Percentiles rank a stretch among this genome's conserved stretches.
These are phyloP conservation scores for Catharus fuscescens DNA, from an alignment of 2,113 vertebrate genomes.

Conservation along the genomic window DNA sequence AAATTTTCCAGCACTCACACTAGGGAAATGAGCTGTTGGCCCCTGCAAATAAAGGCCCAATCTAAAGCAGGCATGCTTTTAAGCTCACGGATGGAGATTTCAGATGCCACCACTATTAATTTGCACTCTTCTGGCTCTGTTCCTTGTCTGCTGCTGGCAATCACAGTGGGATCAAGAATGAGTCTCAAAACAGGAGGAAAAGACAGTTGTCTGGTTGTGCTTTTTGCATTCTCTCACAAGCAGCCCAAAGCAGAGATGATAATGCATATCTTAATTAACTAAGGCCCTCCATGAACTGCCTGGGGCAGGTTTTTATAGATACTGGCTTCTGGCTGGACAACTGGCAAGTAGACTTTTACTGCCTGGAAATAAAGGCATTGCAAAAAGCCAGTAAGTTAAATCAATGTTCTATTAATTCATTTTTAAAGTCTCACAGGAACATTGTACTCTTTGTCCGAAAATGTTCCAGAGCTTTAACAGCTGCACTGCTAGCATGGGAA, in stretches of 20 bases:
- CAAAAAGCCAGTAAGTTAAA: constrained; percentile 47
- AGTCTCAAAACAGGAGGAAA: constrained; percentile 38
- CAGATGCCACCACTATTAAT: constrained; percentile 42
- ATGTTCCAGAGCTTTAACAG: constrained; percentile 35
- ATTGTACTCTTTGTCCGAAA: constrained; percentile 20
- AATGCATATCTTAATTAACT: constrained; percentile 56
- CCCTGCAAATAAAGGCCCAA: background rate
- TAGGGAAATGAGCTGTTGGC: background rate
- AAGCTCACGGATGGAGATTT: constrained; percentile 17
- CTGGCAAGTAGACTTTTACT: constrained; percentile 36
- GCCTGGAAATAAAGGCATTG: constrained; percentile 53
- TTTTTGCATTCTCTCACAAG: constrained; percentile 46
- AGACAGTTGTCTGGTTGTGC: constrained; percentile 57
- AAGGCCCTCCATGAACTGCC: constrained; percentile 8
- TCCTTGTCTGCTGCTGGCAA: constrained; percentile 54
- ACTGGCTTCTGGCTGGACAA: constrained; percentile 51
- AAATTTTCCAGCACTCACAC: background rate
- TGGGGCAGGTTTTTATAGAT: background rate
- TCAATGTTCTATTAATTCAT: constrained; percentile 56
- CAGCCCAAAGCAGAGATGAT: constrained; percentile 11
- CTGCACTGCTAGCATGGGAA: background rate
- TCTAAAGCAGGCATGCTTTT: constrained; percentile 7
- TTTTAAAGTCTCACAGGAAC: constrained; percentile 41
- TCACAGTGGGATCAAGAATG: constrained; percentile 51
- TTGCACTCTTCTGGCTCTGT: constrained; percentile 58